A percentile compares a stretch with the other conserved stretches of the same genome.
These are phyloP conservation scores for Lucilia sericata DNA, from an alignment of 1,140 invertebrate species.

Conservation along the genomic window DNA sequence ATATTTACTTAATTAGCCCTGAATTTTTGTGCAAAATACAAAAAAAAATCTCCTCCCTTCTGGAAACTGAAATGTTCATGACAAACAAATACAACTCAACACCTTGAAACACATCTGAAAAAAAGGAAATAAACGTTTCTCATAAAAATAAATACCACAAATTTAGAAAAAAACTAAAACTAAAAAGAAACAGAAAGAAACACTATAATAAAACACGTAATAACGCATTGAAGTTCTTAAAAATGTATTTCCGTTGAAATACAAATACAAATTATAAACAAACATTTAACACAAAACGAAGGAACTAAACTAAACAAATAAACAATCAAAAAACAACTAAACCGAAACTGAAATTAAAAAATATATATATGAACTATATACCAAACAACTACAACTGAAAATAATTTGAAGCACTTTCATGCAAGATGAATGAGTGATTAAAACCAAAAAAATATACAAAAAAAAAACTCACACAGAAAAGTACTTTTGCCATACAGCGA, in stretches of 20 bases:
- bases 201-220: background rate
- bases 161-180: background rate
- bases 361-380: background rate
- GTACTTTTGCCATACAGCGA: background rate
- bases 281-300: background rate
- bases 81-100: background rate
- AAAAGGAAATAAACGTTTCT: background rate
- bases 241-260: conserved; percentile 24
- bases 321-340: conserved; percentile 18
- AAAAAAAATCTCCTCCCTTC: too few relatives aligned
- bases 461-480: background rate
- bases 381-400: background rate
- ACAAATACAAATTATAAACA: conserved; percentile 21
- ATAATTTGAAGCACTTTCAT: conserved; percentile 27
- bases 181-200: background rate
- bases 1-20: too few relatives aligned
- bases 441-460: background rate
- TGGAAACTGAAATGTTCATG: background rate
- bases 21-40: too few relatives aligned
- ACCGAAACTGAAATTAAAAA: conserved; percentile 24
- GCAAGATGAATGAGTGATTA: conserved; percentile 24
- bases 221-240: conserved; percentile 10
- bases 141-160: conserved; percentile 2
- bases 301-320: background rate
- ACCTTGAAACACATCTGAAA: background rate